phyloP scores from a whole-genome alignment of 1,140 invertebrate species.

The Philopotamus ludificatus region DNA sequence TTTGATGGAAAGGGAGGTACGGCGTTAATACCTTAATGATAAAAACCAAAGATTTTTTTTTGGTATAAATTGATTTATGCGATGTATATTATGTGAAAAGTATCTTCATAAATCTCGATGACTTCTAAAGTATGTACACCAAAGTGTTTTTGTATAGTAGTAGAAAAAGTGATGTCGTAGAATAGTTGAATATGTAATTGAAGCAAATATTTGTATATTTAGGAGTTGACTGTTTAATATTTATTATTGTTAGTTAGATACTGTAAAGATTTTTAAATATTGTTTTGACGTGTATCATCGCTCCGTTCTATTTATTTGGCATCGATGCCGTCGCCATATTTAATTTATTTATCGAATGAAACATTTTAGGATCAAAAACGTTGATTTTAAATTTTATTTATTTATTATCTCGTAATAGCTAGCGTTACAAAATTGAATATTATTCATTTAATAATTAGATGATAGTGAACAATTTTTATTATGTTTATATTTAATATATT shows the following conservation, averaged over 20 bases:
- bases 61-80: neutral
- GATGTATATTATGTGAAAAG: neutral
- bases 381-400: too few relatives aligned
- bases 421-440: too few relatives aligned
- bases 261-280: conserved; percentile 34
- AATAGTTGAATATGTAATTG: conserved; percentile 30
- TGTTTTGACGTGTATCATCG: conserved; percentile 13
- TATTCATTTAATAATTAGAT: too few relatives aligned
- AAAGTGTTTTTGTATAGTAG: conserved; percentile 34
- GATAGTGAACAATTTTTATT: too few relatives aligned
- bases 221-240: conserved; percentile 38
- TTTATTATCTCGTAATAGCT: too few relatives aligned
- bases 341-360: too few relatives aligned
- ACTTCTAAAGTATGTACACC: conserved; percentile 26
- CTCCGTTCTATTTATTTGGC: too few relatives aligned
- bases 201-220: conserved; percentile 39
- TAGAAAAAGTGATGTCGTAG: conserved; percentile 38
- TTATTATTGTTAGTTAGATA: conserved; percentile 38
- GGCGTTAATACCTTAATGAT: neutral
- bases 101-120: neutral
- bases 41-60: neutral
- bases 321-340: too few relatives aligned
- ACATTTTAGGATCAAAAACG: too few relatives aligned
- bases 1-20: too few relatives aligned
- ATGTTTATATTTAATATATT: too few relatives aligned